These are phyloP conservation scores for Archivesica marissinica DNA, from an alignment of 1,140 invertebrate genomes.

Conservation along the genomic window DNA sequence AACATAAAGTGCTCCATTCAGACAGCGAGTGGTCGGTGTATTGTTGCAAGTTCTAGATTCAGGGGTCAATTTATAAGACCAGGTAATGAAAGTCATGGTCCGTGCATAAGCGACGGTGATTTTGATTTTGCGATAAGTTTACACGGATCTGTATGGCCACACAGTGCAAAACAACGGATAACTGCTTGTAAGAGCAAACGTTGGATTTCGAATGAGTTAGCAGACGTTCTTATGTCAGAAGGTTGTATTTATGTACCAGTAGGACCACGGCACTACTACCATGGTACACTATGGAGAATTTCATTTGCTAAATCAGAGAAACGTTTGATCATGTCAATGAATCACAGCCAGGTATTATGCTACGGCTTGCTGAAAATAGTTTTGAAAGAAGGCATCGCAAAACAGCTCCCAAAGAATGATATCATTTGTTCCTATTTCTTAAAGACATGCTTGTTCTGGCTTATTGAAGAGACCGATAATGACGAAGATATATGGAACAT, in stretches of 20 bases:
- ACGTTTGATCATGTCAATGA: neutral
- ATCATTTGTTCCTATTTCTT: neutral
- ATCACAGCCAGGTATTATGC: neutral
- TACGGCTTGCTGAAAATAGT: neutral
- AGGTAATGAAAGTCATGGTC: neutral
- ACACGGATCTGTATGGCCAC: neutral
- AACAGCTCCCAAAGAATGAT: neutral
- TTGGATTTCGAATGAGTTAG: neutral
- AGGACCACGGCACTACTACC: neutral
- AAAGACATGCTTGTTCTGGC: constrained; percentile 5
- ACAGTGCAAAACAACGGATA: neutral
- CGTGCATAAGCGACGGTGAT: neutral
- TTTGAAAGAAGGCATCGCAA: neutral
- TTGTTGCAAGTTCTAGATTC: neutral
- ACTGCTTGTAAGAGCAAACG: neutral
- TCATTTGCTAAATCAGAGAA: neutral
- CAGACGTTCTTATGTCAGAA: neutral
- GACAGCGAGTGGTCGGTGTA: neutral
- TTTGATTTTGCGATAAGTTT: constrained; percentile 4
- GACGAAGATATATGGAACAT: neutral
- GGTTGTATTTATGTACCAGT: constrained; percentile 5
- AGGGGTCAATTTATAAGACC: constrained; percentile 3
- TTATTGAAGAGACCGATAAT: constrained; percentile 7
- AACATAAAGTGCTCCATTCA: neutral
- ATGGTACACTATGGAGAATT: neutral